Evolutionary conservation across 1,140 invertebrate species (phyloP), one percentile per base, ranked within the genome.

Genomic region (Chrysoperla carnea): DNA sequence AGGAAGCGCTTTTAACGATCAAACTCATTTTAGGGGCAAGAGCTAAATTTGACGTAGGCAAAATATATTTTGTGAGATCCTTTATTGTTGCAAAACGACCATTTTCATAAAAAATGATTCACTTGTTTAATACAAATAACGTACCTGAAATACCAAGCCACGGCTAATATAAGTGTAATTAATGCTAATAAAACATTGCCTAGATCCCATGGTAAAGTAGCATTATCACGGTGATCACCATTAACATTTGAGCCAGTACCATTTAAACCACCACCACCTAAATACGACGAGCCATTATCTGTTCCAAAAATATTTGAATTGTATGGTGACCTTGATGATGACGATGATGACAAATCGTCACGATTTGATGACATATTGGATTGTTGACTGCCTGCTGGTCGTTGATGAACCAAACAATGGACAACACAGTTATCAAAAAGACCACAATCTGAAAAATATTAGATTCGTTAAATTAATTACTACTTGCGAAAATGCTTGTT

Each of bases 401-500:
- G 66, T 33, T 71, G 70, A 51, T 81, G 78, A 36, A 91, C 76
- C 15, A 90, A 67, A 61, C 85, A 89, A 59, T 91, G 87, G 14
- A 93, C 78, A 4, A 90, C 85, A 59, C 84, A 87, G 53, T 86
- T 84, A 58, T 91, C 75, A 55, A 76, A 80, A 29, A 93, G 66
- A 12, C 86, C 84, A 62, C 75, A 84, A 15, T 72, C 74, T 23
- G 17, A 23, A 23, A 23, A 23, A 23, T n/a, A n/a, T n/a, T n/a
- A n/a, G n/a, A n/a, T n/a, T n/a, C n/a, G n/a, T n/a, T n/a, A n/a
- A n/a, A n/a, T n/a, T n/a, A n/a, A n/a, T n/a, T n/a, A n/a, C n/a
- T n/a, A n/a, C n/a, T n/a, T n/a, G n/a, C n/a, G n/a, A n/a, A n/a
- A n/a, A n/a, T n/a, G n/a, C n/a, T n/a, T n/a, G n/a, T n/a, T n/a